Evolutionary conservation across 2,113 vertebrate species (phyloP), one percentile per base, ranked within the genome.

Genomic region (Hippocampus barbouri): DNA sequence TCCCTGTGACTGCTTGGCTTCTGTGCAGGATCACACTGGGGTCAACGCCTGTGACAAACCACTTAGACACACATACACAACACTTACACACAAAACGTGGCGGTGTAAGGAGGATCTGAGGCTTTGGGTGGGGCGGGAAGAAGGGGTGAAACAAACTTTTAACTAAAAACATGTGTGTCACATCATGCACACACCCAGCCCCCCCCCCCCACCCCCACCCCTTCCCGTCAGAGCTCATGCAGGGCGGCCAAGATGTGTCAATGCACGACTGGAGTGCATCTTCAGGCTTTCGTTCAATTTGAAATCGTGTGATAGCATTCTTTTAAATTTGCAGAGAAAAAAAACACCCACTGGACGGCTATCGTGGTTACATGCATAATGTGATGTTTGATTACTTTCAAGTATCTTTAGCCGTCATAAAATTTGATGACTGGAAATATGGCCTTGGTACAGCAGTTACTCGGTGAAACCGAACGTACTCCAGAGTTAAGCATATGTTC

Each of bases 131-230:
- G 92, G 93, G 93, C 93, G 90, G 92, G 91, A 72, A 79, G 73
- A 69, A 75, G 56, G 71, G 67, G n/a, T 79, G 73, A 73, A 65
- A 81, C 70, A 81, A 86, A 77, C 86, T 85, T 56, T 90, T 85
- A 97, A 97, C 93, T 83, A 88, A 94, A 96, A 95, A 93, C 96
- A 98, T 96, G 95, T 89, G 91, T 91, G 80, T 90, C 74, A 94
- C 93, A 77, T 78, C 68, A 93, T 40, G 75, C 74, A 72, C 41
- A 34, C 59, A 18, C 27, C 23, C 56, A 57, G 10, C n/a, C 3
- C 34, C 9, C n/a, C 3, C 34, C 9, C 54, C 8, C 54, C 54
- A 15, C 34, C 34, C 5, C 34, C 34, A 38, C 5, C 34, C 34
- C 5, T 0, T 6, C 34, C 34, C 5, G 34, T 61, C 59, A 8